Conservation (phyloP, 2,888 invertebrate genomes). For the Caenorhabditis sulstoni region DNA sequence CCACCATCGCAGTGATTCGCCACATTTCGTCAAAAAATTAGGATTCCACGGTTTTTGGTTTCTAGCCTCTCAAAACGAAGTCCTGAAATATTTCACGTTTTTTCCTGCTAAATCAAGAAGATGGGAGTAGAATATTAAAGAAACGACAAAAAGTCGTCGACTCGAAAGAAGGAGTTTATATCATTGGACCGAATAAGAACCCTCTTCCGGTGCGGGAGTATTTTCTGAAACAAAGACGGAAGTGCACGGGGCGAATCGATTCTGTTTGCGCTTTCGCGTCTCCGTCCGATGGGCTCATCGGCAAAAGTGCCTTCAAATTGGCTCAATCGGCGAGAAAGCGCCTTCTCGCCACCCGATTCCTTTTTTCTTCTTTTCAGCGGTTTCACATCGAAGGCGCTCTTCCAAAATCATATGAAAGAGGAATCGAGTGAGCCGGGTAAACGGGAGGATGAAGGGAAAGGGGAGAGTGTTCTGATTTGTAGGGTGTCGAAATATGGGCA, state of each 20-base stretch:
- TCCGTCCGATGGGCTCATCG: slow-evolving; percentile 32
- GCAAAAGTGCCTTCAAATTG: slow-evolving; percentile 38
- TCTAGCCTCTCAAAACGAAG: no score
- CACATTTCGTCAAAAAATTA: no score
- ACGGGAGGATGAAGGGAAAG: slow-evolving; percentile 4
- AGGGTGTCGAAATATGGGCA: slow-evolving; percentile 16
- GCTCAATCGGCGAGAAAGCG: slow-evolving; percentile 23
- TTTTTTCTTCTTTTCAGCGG: slow-evolving; percentile 29
- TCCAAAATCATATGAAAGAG: slow-evolving; percentile 24
- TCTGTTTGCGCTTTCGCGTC: slow-evolving; percentile 7
- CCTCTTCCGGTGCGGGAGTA: no score
- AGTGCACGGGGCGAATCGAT: not conserved
- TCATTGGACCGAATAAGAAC: not conserved
- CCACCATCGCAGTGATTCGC: no score
- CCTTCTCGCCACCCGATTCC: not conserved
- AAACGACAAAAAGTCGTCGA: no score
- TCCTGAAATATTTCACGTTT: no score
- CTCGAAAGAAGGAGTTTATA: no score
- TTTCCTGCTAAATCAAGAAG: no score
- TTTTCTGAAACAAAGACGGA: not conserved
- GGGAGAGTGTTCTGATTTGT: not conserved
- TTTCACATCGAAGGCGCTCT: slow-evolving; percentile 33
- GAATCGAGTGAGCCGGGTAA: not conserved
- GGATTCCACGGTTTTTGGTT: no score
- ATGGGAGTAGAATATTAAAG: no score